Conservation (phyloP, 2,113 vertebrate genomes). For the Empidonax traillii region DNA sequence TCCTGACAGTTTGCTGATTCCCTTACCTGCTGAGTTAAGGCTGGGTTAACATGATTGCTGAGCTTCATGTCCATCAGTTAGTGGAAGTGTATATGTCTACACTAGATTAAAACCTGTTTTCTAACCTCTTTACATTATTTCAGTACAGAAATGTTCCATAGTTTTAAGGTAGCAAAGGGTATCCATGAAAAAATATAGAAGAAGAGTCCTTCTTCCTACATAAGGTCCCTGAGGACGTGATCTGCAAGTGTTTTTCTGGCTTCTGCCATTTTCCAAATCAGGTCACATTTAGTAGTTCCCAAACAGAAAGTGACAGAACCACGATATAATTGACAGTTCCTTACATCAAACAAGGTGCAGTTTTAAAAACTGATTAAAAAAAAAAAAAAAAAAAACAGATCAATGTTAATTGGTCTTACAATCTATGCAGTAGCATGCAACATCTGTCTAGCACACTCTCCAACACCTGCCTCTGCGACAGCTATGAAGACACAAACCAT, state of each 20-base stretch:
- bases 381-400: background rate
- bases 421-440: background rate
- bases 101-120: background rate
- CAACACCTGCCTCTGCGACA: background rate
- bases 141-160: background rate
- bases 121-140: background rate
- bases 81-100: background rate
- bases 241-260: background rate
- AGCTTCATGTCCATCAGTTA: background rate
- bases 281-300: background rate
- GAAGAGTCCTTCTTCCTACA: background rate
- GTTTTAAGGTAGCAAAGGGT: background rate
- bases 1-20: background rate
- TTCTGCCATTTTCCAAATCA: background rate
- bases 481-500: background rate
- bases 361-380: background rate
- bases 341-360: background rate
- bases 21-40: background rate
- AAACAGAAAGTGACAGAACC: background rate
- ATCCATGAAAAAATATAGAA: background rate
- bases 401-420: background rate
- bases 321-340: background rate
- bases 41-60: accelerated
- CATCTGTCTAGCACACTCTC: background rate
- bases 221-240: background rate